A percentile compares a stretch with the other conserved stretches of the same genome.
Conservation (phyloP, 2,113 vertebrate species). For the Cacatua alba region DNA sequence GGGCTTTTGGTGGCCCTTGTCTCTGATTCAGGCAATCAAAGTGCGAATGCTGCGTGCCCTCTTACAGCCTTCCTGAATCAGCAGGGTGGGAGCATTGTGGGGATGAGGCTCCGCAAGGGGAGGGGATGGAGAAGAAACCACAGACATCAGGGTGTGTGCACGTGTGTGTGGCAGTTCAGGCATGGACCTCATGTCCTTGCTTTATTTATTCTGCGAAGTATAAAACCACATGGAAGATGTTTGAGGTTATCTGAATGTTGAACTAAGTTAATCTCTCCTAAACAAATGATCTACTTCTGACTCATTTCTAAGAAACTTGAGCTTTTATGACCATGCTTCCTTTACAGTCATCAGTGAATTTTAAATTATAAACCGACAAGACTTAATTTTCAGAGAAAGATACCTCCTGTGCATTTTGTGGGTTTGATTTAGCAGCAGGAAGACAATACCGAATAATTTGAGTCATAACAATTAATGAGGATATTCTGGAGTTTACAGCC, state of each 20-base stretch:
- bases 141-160: background rate
- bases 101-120: background rate
- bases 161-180: background rate
- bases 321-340: conserved; percentile 16
- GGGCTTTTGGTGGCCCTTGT: background rate
- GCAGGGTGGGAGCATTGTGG: background rate
- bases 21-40: background rate
- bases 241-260: conserved; percentile 28
- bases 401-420: background rate
- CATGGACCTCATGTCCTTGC: background rate
- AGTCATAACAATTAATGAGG: conserved; percentile 46
- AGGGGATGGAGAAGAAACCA: background rate
- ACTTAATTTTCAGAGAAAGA: background rate
- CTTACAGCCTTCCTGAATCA: background rate
- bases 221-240: background rate
- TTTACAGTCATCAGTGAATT: conserved; percentile 21
- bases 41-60: background rate
- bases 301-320: conserved; percentile 36
- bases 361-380: background rate
- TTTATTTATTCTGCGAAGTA: background rate
- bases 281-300: conserved; percentile 9
- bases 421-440: conserved; percentile 19
- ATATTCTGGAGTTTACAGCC: background rate
- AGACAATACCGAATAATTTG: background rate
- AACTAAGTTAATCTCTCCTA: conserved; percentile 2